Evolutionary conservation across 2,113 vertebrate species (phyloP), one percentile per base, ranked within the genome.

Genomic region (Oncorhynchus clarkii): DNA sequence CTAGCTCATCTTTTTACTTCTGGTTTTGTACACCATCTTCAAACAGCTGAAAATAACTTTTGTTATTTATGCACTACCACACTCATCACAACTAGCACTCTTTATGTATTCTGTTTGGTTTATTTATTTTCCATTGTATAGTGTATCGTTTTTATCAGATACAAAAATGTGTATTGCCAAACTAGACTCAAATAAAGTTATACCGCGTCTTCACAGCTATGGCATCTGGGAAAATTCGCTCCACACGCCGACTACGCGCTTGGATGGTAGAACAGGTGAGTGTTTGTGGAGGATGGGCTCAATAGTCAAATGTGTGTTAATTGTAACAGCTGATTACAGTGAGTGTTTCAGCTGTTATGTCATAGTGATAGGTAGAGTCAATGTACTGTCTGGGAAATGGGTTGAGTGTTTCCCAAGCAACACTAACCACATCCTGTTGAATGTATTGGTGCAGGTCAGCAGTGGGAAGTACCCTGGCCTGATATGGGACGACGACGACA

Each of bases 211-310:
- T 22, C 5, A 49, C 34, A 73, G 72, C 14, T 73, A 96, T 96
- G 96, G 87, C 92, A 1, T 77, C 0, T 45, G 89, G 88, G 8
- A 92, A 75, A 67, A 86, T 80, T 26, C 92, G 95, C 13, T 86
- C 90, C 26, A 96, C 95, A 0, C 93, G 96, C n/a, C 94, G 88
- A 78, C 92, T 97, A 49, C 93, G 95, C 4, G 82, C 80, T 6
- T 97, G 96, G 96, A 90, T 95, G 1, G 90, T 97, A 49, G 93
- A 95, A 2, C 96, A 97, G 86, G 87, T 88, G 0, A 66, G 69
- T 68, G 31, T 49, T 11, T 70, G 60, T 67, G 14, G 57, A 31
- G 59, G 54, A 20, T 57, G 54, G 9, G 18, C 2, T 62, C n/a
- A 62, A 22, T 22, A 12, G 16, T 54, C 39, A 45, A 45, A 45